Percentiles rank a stretch among this genome's conserved stretches.
These are phyloP conservation scores for Picathartes gymnocephalus DNA, from an alignment of 2,113 vertebrate genomes.

Conservation along the genomic window DNA sequence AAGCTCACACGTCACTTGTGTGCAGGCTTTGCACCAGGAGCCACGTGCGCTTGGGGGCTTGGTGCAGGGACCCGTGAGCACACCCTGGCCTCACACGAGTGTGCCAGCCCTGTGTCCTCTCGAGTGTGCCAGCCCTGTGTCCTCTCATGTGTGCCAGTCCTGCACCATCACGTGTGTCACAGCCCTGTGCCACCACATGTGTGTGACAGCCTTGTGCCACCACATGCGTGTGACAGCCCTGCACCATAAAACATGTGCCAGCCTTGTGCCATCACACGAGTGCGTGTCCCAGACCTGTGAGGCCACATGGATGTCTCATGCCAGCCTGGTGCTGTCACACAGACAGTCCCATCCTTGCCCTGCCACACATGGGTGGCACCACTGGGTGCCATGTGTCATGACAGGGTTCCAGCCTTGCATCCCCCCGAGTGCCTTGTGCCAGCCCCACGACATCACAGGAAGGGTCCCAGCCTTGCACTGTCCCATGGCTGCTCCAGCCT, in stretches of 20 bases:
- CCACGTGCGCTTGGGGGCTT: fast-evolving
- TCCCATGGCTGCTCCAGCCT: not conserved
- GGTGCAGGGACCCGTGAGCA: fast-evolving
- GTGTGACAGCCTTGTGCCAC: not conserved
- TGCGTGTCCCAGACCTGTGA: not conserved
- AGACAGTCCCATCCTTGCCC: not conserved
- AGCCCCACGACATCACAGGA: not conserved
- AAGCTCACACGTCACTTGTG: fast-evolving
- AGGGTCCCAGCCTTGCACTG: not conserved
- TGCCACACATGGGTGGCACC: not conserved
- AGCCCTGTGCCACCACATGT: not conserved
- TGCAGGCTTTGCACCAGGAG: not conserved
- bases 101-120: not conserved
- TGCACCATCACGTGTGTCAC: not conserved
- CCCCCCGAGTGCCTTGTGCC: not conserved
- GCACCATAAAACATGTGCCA: not conserved
- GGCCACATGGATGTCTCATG: too few species aligned
- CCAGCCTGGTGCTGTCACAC: not conserved
- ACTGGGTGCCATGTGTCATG: not conserved
- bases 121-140: not conserved
- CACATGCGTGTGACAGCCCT: not conserved
- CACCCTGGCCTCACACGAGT: not conserved
- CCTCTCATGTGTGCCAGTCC: not conserved
- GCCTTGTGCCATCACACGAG: fast-evolving
- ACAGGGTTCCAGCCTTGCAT: not conserved